These are phyloP conservation scores for Protula sp. DNA, from an alignment of 2,888 invertebrate species.

Conservation along the genomic window DNA sequence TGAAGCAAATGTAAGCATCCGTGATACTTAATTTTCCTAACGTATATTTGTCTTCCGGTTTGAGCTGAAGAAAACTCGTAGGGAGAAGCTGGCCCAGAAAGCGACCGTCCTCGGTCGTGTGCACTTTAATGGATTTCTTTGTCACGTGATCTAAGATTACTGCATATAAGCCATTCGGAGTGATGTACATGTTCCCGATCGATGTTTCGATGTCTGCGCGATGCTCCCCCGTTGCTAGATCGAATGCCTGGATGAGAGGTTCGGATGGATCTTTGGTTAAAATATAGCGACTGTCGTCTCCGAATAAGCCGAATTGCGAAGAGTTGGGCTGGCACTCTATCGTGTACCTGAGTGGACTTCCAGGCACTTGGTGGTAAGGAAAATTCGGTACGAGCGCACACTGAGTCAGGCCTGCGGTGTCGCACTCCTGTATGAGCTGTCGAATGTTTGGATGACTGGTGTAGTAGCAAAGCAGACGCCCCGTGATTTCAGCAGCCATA, in stretches of 20 bases:
- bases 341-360: constrained; percentile 40
- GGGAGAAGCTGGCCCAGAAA: constrained; percentile 50
- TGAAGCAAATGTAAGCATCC: constrained; percentile 36
- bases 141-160: constrained; percentile 44
- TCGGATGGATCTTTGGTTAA: constrained; percentile 36
- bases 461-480: constrained; percentile 47
- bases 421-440: constrained; percentile 44
- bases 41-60: constrained; percentile 40
- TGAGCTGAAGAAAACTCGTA: constrained; percentile 39
- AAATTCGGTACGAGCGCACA: constrained; percentile 47
- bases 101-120: constrained; percentile 36
- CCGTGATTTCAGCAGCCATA: constrained; percentile 46
- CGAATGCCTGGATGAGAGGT: constrained; percentile 33
- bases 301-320: constrained; percentile 29
- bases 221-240: constrained; percentile 38
- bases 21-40: constrained; percentile 34
- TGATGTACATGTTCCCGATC: constrained; percentile 41
- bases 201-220: constrained; percentile 38
- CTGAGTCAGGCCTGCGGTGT: constrained; percentile 37
- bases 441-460: constrained; percentile 39
- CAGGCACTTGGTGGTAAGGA: constrained; percentile 45
- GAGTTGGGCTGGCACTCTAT: constrained; percentile 25
- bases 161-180: constrained; percentile 36
- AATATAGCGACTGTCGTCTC: constrained; percentile 31
- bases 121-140: constrained; percentile 46